Base-by-base conservation (phyloP, 2,113 vertebrate genomes). In the Rynchops niger region DNA sequence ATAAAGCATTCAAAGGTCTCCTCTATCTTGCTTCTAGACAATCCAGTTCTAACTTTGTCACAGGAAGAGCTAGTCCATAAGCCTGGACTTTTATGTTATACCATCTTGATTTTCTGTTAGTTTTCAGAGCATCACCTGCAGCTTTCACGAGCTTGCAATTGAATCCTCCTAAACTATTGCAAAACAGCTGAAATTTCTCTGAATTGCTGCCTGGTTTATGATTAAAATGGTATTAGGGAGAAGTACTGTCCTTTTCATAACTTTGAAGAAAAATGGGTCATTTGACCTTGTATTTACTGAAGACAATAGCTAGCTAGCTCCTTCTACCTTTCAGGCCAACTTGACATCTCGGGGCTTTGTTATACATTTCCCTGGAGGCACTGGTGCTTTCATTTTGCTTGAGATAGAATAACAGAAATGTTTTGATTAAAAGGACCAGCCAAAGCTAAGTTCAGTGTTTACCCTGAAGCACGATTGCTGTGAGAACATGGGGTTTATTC, bases 351-450 rank as follows among this genome's bases (percentile, higher is more conserved):
- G 1, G 47, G 83, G 52, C 85, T 87, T 56, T 89, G 70, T 78
- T 49, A 26, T 17, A 9, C n/a, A 6, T 80, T 92, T 66, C 79
- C 52, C 95, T 76, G 6, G 34, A 88, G 88, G 95, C 89, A 26
- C 43, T 63, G n/a, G 36, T 7, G 20, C 95, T 92, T 97, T 96
- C 71, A 62, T 86, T 88, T 92, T 89, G 55, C 74, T 95, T 93
- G 76, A 73, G 94, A 93, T 58, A 67, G 86, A 84, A 49, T 81
- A 95, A 86, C 47, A 90, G 82, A 70, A 92, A 93, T 89, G 81
- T 29, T 96, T 86, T 95, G 94, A 96, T 95, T 91, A 90, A 90
- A 96, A 84, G 85, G 84, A 97, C 95, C 86, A 94, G 95, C 73
- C 66, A 76, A 92, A 94, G 72, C 77, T 93, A 80, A 89, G 91